A percentile compares a stretch with the other conserved stretches of the same genome.
Evolutionary conservation across 1,140 invertebrate genomes (phyloP).

Genomic region (Planococcus citri): DNA sequence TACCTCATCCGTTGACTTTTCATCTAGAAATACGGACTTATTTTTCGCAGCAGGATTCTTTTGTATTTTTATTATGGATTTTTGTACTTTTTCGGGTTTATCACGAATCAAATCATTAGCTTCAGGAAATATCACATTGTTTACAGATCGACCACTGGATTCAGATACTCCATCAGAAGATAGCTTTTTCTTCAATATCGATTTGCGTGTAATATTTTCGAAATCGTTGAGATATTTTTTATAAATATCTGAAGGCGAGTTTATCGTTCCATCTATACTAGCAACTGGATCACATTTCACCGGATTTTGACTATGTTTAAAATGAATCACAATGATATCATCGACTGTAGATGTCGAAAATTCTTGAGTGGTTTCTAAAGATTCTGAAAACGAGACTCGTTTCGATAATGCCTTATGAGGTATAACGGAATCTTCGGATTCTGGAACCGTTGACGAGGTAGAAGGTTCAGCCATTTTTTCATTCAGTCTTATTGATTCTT

Average conservation of each 20-base stretch:
- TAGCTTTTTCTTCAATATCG: constrained; percentile 2
- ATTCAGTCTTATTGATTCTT: background rate
- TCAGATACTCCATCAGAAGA: no score
- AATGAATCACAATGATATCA: background rate
- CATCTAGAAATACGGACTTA: background rate
- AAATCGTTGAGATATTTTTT: background rate
- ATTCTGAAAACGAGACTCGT: background rate
- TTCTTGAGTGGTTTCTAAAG: background rate
- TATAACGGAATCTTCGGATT: background rate
- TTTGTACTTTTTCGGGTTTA: background rate
- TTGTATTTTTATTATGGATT: background rate
- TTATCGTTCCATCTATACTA: background rate
- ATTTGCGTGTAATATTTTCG: background rate
- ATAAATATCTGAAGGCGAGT: background rate
- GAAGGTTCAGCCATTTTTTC: background rate
- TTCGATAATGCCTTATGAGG: background rate
- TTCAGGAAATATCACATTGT: no score
- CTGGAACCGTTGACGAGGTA: background rate
- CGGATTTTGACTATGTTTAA: background rate
- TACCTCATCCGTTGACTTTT: background rate
- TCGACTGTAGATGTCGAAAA: background rate
- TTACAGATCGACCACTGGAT: background rate
- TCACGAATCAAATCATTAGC: no score
- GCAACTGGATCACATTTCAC: background rate
- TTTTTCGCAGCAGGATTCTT: background rate